A percentile compares a stretch with the other conserved stretches of the same genome.
Evolutionary conservation across 1,140 invertebrate species (phyloP).

Genomic region (Papilio dardanus): DNA sequence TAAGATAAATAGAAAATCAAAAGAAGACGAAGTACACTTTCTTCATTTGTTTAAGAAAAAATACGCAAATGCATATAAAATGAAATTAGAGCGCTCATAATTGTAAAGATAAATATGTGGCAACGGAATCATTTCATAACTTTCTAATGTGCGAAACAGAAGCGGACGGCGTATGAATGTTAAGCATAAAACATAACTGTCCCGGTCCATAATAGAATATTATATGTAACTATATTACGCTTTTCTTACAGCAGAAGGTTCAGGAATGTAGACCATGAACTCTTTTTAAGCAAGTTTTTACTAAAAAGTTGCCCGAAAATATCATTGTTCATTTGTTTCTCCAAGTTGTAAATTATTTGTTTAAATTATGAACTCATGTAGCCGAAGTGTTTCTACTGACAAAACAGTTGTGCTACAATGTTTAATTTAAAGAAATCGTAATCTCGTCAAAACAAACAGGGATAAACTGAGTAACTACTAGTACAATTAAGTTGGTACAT

Average conservation of each 20-base stretch:
- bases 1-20: not conserved
- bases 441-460: too few relatives aligned
- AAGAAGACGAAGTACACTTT: not conserved
- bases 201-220: conserved; percentile 20
- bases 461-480: too few relatives aligned
- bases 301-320: not conserved
- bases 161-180: conserved; percentile 20
- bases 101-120: not conserved
- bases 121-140: conserved; percentile 32
- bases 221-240: not conserved
- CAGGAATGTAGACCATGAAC: not conserved
- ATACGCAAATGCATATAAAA: not conserved
- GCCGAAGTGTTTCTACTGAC: not conserved
- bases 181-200: conserved; percentile 34
- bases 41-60: not conserved
- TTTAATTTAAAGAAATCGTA: too few relatives aligned
- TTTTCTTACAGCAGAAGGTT: not conserved
- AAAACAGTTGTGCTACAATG: not conserved
- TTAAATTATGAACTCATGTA: too few relatives aligned
- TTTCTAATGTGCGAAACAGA: conserved; percentile 30
- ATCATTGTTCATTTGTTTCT: too few relatives aligned
- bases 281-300: too few relatives aligned
- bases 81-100: not conserved
- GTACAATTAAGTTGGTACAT: not conserved
- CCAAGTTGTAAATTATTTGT: not conserved